Conservation (phyloP, 2,113 vertebrate genomes). For the Eclectus roratus region DNA sequence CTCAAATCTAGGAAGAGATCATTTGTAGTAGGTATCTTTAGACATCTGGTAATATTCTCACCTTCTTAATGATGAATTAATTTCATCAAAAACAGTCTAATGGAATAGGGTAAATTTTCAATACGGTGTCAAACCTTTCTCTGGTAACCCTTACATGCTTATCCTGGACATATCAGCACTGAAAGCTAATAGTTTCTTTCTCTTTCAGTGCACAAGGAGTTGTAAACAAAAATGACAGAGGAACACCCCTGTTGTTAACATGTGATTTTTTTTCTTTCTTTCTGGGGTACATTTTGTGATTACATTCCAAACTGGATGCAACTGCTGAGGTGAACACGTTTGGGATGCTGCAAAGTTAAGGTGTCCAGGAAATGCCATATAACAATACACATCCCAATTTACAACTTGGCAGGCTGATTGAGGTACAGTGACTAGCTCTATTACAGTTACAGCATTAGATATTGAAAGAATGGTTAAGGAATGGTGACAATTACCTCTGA, state of each 20-base stretch:
- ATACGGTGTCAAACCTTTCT: background rate
- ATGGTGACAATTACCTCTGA: background rate
- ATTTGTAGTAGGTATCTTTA: conserved; percentile 40
- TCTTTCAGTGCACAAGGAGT: background rate
- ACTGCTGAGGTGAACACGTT: background rate
- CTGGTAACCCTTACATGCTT: background rate
- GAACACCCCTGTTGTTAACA: background rate
- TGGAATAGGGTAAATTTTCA: background rate
- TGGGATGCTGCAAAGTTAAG: background rate
- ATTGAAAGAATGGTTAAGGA: background rate
- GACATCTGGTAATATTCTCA: conserved; percentile 1
- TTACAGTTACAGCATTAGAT: background rate
- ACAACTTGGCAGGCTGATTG: background rate
- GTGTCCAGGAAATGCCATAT: background rate
- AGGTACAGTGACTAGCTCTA: background rate
- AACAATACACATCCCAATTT: background rate
- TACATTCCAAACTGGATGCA: background rate
- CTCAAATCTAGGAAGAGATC: conserved; percentile 49
- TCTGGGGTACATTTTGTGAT: background rate
- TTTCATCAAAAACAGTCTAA: conserved; percentile 7
- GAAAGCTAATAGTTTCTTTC: background rate
- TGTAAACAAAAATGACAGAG: background rate
- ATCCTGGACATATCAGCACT: background rate
- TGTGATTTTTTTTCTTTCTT: background rate
- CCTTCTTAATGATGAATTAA: conserved; percentile 38